These are phyloP conservation scores for Pachyuromys duprasi DNA, from an alignment of 2,797 vertebrate species.

Conservation along the genomic window DNA sequence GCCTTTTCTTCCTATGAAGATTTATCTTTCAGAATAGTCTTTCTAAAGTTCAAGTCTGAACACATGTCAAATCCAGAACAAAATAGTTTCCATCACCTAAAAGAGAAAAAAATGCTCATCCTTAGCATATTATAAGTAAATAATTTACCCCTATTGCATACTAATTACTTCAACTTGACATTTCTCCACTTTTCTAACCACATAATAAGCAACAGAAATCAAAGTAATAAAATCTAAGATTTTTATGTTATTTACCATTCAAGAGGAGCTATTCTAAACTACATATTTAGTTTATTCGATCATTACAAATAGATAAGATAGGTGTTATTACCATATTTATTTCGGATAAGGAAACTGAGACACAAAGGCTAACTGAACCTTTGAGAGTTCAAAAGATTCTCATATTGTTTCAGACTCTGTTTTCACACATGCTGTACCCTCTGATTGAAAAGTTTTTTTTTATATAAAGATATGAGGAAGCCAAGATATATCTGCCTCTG, in stretches of 20 bases:
- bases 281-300: conserved; percentile 16
- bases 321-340: background rate
- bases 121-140: conserved; percentile 36
- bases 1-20: background rate
- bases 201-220: conserved; percentile 20
- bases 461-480: no score
- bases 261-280: conserved; percentile 34
- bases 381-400: background rate
- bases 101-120: background rate
- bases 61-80: conserved; percentile 52
- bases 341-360: conserved; percentile 56
- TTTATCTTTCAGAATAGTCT: conserved; percentile 34
- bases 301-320: conserved; percentile 2
- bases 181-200: conserved; percentile 55
- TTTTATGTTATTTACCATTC: conserved; percentile 33
- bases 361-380: conserved; percentile 49
- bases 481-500: no score
- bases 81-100: background rate
- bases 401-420: conserved; percentile 13
- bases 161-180: conserved; percentile 27
- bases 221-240: conserved; percentile 56
- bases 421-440: conserved; percentile 23
- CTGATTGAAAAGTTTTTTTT: conserved; percentile 9
- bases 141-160: background rate
- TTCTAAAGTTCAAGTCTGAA: conserved; percentile 51